phyloP scores from a whole-genome alignment of 2,888 invertebrate genomes.

The Synanthedon tipuliformis region DNA sequence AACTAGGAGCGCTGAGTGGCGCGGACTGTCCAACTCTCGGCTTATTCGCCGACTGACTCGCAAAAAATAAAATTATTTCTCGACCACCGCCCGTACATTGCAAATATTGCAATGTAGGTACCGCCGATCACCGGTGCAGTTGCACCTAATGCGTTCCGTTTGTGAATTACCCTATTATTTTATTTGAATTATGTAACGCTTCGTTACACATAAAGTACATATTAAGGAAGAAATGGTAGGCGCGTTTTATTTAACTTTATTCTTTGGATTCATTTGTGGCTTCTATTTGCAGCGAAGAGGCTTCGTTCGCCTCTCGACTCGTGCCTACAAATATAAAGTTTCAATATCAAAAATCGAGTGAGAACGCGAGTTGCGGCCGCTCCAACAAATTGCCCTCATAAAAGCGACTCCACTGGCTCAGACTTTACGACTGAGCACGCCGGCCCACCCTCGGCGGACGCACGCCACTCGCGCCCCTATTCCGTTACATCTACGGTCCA shows the following conservation, averaged over 20 bases:
- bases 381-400: conserved; percentile 27
- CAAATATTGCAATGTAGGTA: too few relatives aligned
- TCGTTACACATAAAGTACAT: too few relatives aligned
- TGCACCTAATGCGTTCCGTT: too few relatives aligned
- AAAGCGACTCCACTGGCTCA: conserved; percentile 9
- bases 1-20: too few relatives aligned
- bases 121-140: too few relatives aligned
- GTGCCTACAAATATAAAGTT: conserved; percentile 23
- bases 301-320: conserved; percentile 11
- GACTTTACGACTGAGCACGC: conserved; percentile 12
- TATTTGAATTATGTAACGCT: too few relatives aligned
- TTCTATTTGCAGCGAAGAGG: conserved; percentile 2
- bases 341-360: conserved; percentile 27
- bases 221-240: background rate
- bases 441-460: background rate
- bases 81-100: too few relatives aligned
- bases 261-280: conserved; percentile 13
- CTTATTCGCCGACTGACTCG: too few relatives aligned
- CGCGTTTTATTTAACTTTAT: conserved; percentile 20
- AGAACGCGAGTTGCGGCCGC: conserved; percentile 17
- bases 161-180: too few relatives aligned
- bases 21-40: too few relatives aligned
- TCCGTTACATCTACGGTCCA: background rate
- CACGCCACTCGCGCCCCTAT: conserved; percentile 2
- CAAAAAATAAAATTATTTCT: too few relatives aligned